Percentiles rank a stretch among this genome's conserved stretches.
Evolutionary conservation across 2,888 invertebrate genomes (phyloP).

Genomic region (Seladonia tumulorum): DNA sequence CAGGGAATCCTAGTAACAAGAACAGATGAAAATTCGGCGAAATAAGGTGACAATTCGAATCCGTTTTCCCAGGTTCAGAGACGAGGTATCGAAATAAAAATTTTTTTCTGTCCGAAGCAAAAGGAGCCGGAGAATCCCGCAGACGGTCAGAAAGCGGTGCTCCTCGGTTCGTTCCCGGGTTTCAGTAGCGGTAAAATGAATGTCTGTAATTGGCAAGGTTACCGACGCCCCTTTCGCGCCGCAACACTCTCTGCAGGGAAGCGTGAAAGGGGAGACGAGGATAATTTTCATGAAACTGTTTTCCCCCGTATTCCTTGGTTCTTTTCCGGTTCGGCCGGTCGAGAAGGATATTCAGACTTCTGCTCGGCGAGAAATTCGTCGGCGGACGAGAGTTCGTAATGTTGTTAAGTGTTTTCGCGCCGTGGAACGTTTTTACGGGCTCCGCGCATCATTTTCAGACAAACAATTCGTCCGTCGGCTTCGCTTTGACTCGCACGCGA

Average conservation of each 20-base stretch:
- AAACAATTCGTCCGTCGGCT: conserved; percentile 38
- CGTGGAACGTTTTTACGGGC: background rate
- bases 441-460: conserved; percentile 9
- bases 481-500: background rate
- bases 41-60: background rate
- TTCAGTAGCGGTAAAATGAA: background rate
- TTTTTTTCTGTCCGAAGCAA: background rate
- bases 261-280: background rate
- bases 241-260: background rate
- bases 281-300: conserved; percentile 27
- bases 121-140: background rate
- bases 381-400: conserved; percentile 12
- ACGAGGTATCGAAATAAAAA: background rate
- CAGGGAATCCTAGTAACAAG: too few relatives aligned
- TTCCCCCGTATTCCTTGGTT: background rate
- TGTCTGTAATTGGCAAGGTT: conserved; percentile 19
- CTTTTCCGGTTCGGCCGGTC: conserved; percentile 37
- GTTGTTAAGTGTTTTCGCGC: conserved; percentile 16
- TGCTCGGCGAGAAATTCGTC: conserved; percentile 25
- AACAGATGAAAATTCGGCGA: too few relatives aligned
- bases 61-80: background rate
- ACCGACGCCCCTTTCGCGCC: background rate
- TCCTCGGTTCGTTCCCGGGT: background rate
- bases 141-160: background rate
- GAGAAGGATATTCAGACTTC: conserved; percentile 22